Percentiles rank a stretch among this genome's conserved stretches.
Conservation (phyloP, 2,888 invertebrate genomes). For the Hybos culiciformis region DNA sequence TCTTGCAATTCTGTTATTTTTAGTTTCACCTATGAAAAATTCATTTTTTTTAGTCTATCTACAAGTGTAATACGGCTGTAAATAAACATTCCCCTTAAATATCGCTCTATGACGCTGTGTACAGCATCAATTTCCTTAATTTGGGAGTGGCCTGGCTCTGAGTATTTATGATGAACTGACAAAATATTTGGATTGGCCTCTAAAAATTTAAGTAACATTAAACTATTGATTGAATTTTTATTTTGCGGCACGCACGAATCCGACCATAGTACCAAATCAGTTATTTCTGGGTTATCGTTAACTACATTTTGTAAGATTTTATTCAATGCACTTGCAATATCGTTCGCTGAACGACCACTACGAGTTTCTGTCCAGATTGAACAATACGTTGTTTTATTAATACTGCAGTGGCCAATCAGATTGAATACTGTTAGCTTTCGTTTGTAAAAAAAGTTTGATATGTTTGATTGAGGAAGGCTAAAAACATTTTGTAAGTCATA, state of each 20-base stretch:
- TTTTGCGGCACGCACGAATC: no score
- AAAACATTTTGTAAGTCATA: conserved; percentile 11
- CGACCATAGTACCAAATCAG: no score
- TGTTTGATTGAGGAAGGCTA: conserved; percentile 4
- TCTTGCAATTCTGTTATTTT: no score
- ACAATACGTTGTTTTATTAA: conserved; percentile 8
- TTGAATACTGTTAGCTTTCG: conserved; percentile 8
- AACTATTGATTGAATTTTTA: no score
- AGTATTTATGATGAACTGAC: neutral
- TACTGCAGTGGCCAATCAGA: conserved; percentile 8
- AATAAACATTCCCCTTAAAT: neutral
- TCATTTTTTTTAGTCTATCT: no score
- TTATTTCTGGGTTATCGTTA: no score
- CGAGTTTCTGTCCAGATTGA: conserved; percentile 4
- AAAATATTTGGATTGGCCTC: neutral
- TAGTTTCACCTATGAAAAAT: no score
- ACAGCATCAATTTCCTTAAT: neutral
- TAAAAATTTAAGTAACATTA: neutral
- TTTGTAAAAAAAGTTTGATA: conserved; percentile 8
- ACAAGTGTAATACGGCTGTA: no score
- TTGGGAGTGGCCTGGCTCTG: neutral
- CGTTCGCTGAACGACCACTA: conserved; percentile 1
- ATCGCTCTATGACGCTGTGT: neutral
- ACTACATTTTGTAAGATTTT: neutral
- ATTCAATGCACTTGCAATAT: neutral